These are phyloP conservation scores for Boloria euphrosyne DNA, from an alignment of 2,888 invertebrate genomes.

Conservation along the genomic window DNA sequence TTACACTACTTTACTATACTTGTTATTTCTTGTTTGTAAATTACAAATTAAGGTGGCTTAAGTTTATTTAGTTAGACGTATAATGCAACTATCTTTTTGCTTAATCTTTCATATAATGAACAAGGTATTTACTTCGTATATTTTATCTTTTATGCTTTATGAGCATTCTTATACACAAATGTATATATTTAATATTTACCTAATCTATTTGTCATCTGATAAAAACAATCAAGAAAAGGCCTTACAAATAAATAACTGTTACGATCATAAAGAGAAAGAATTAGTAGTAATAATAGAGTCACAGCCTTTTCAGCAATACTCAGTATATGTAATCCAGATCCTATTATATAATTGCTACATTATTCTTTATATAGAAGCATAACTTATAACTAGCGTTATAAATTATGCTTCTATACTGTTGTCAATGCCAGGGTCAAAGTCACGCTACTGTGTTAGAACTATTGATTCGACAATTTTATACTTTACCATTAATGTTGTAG, in stretches of 20 bases:
- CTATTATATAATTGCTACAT: slow-evolving; percentile 31
- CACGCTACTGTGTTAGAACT: slow-evolving; percentile 17
- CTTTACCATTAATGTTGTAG: not conserved
- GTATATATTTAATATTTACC: too few relatives aligned
- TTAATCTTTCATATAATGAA: too few relatives aligned
- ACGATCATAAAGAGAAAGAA: not conserved
- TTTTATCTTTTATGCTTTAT: too few relatives aligned
- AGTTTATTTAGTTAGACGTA: too few relatives aligned
- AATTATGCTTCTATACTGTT: slow-evolving; percentile 38
- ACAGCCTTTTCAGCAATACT: slow-evolving; percentile 22
- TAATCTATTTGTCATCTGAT: too few relatives aligned
- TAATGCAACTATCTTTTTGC: too few relatives aligned
- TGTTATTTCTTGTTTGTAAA: not conserved
- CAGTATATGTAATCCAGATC: slow-evolving; percentile 16
- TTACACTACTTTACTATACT: slow-evolving; percentile 7
- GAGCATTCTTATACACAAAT: too few relatives aligned
- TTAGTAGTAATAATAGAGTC: slow-evolving; percentile 15
- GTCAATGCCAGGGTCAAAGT: slow-evolving; percentile 38
- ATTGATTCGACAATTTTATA: slow-evolving; percentile 11
- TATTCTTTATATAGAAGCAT: slow-evolving; percentile 38
- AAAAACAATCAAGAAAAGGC: not conserved
- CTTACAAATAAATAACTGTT: not conserved
- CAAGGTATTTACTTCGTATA: too few relatives aligned
- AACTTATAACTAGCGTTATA: too few relatives aligned
- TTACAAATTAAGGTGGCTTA: too few relatives aligned